These are phyloP conservation scores for Eulemur coronatus DNA, from an alignment of 2,797 vertebrate species.

Conservation along the genomic window DNA sequence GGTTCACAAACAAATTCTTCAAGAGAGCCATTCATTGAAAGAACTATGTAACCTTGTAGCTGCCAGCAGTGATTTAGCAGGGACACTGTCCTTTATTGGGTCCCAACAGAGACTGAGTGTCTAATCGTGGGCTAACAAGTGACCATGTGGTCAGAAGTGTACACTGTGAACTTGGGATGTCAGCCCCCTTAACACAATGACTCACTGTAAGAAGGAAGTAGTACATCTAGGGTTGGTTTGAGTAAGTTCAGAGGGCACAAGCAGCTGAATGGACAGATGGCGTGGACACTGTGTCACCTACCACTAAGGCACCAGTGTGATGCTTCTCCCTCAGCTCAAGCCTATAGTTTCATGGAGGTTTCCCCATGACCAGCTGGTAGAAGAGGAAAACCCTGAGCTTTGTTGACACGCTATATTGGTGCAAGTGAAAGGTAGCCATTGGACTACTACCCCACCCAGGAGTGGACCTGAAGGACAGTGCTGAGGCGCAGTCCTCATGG, in stretches of 20 bases:
- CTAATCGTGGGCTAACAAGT: not conserved
- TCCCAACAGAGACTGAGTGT: not conserved
- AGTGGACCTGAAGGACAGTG: not conserved
- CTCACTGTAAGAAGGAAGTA: not conserved
- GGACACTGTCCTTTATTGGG: not conserved
- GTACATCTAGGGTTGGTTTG: not conserved
- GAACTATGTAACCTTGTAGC: not conserved
- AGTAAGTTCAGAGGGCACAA: not conserved
- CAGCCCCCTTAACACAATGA: not conserved
- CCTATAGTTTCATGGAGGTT: not conserved
- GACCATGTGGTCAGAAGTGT: not conserved
- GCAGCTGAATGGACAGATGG: not conserved
- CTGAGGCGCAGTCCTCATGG: not conserved
- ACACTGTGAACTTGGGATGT: not conserved
- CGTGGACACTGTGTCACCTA: not conserved
- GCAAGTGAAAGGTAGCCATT: not conserved
- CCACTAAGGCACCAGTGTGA: rapidly evolving
- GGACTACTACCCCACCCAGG: too few species aligned
- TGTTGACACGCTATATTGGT: not conserved
- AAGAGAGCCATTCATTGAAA: not conserved
- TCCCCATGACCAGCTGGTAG: not conserved
- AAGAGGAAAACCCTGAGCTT: not conserved
- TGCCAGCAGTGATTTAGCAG: not conserved
- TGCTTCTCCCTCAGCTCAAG: not conserved
- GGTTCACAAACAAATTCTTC: not conserved